phyloP scores from a whole-genome alignment of 1,140 invertebrate genomes.

The Eriosoma lanigerum region DNA sequence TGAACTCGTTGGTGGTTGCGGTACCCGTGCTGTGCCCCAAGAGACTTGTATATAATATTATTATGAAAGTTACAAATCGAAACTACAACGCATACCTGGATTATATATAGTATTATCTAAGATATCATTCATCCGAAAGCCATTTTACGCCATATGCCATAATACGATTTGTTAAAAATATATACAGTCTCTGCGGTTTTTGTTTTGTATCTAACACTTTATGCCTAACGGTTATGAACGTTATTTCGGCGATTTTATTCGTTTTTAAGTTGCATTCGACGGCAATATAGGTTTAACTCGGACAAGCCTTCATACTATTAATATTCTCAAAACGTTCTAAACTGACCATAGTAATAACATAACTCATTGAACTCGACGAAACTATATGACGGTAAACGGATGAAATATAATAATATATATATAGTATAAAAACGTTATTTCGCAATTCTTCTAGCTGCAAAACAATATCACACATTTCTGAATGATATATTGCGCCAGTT shows the following conservation, averaged over 20 bases:
- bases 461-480: slow-evolving; percentile 14
- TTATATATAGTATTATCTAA: no score
- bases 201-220: no score
- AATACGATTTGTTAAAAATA: no score
- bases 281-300: not conserved
- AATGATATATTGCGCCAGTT: slow-evolving; percentile 17
- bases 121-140: no score
- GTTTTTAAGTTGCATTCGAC: not conserved
- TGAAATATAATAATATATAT: not conserved
- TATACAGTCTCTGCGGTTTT: no score
- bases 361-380: not conserved
- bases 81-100: not conserved
- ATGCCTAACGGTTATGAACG: no score
- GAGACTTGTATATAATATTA: not conserved
- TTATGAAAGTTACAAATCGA: slow-evolving; percentile 7
- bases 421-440: slow-evolving; percentile 16
- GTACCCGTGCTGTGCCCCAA: not conserved
- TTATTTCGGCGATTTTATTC: no score
- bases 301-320: not conserved
- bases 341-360: slow-evolving; percentile 10
- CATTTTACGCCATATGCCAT: no score
- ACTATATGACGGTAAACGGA: not conserved
- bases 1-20: not conserved
- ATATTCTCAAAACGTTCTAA: not conserved
- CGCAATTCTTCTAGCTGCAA: not conserved